Evolutionary conservation across 2,888 invertebrate species (phyloP).

Genomic region (Agrypnus murinus): DNA sequence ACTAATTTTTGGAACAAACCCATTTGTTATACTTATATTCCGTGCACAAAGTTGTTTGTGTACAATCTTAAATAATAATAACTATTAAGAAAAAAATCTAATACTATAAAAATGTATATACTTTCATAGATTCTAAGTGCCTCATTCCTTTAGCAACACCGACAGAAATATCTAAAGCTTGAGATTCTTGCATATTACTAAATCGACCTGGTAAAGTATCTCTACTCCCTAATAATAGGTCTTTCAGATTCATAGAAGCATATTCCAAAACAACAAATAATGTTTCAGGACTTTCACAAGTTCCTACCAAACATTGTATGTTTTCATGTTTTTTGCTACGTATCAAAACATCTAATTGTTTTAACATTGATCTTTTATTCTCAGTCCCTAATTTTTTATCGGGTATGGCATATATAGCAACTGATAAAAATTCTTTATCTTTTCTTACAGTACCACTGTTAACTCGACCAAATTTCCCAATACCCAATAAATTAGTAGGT

Average conservation of each 20-base stretch:
- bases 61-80: conserved; percentile 72
- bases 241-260: conserved; percentile 80
- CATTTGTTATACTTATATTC: conserved; percentile 80
- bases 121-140: conserved; percentile 78
- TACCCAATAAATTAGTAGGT: conserved; percentile 76
- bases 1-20: conserved; percentile 81
- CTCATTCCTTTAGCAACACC: conserved; percentile 84
- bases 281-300: conserved; percentile 85
- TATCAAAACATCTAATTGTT: conserved; percentile 83
- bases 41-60: conserved; percentile 84
- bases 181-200: conserved; percentile 76
- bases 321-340: conserved; percentile 82
- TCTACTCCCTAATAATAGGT: conserved; percentile 78
- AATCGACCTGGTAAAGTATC: conserved; percentile 73
- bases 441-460: conserved; percentile 81
- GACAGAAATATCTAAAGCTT: conserved; percentile 77
- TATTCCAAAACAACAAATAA: conserved; percentile 84
- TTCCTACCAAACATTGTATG: conserved; percentile 83
- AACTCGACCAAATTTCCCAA: conserved; percentile 86
- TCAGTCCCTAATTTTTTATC: conserved; percentile 72
- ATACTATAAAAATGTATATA: conserved; percentile 55
- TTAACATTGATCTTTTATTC: conserved; percentile 74
- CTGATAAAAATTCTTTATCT: conserved; percentile 73
- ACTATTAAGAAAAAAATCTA: conserved; percentile 3
- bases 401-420: conserved; percentile 80